Evolutionary conservation across 2,113 vertebrate genomes (phyloP), one percentile per base, ranked within the genome.

Genomic region (Otolemur garnettii): DNA sequence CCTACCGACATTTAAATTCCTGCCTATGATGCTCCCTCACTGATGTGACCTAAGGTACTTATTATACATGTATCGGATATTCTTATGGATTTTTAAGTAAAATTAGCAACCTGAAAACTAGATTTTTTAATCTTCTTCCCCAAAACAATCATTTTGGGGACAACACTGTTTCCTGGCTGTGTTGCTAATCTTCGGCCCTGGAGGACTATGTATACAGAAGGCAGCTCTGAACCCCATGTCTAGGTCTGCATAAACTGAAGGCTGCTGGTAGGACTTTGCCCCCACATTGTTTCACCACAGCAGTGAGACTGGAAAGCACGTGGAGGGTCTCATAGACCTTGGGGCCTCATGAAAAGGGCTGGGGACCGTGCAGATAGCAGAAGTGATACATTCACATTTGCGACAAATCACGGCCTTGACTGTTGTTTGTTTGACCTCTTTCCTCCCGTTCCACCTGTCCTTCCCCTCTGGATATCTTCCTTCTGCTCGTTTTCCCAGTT

Each of bases 301-400:
- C 38, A 64, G 17, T 85, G 59, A 90, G 82, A 66, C 75, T 57
- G 24, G 59, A 4, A 66, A 75, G 22, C 10, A 50, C 17, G 17
- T 1, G 30, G 50, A 79, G 30, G 45, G 50, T 2, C n/a, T 53
- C 12, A 9, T 19, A 84, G 62, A 79, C 11, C 17, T 15, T 45
- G 60, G 50, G 50, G 50, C 50, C 60, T 53, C 38, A 38, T 35
- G 21, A 11, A 74, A 78, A 68, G 15, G 13, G 1, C 17, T n/a
- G 9, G 22, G 30, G 5, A 22, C 21, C 0, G 0, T 21, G 22
- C 6, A 17, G 57, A 55, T 26, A 59, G 0, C 2, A 26, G 22
- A 77, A 84, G 30, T 53, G 68, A 33, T 24, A 59, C 12, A 8
- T 4, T 86, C 26, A 35, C 6, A 72, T 18, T 19, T 85, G 15